These are phyloP conservation scores for Cryptotis parvus DNA, from an alignment of 2,113 vertebrate species.

Conservation along the genomic window DNA sequence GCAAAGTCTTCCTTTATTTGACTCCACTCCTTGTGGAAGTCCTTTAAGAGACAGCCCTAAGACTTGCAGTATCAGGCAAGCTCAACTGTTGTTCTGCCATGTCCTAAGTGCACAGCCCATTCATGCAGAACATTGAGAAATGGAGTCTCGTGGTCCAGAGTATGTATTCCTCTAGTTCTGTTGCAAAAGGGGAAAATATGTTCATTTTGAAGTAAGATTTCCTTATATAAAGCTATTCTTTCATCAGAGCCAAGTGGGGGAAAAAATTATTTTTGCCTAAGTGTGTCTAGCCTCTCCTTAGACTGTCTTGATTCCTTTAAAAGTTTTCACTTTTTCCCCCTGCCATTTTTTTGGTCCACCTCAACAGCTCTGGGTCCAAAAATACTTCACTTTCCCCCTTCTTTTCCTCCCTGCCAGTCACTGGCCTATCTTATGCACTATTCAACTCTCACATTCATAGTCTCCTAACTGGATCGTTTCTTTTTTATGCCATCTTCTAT, in stretches of 20 bases:
- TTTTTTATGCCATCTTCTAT: not conserved
- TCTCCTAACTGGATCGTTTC: not conserved
- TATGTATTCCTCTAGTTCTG: not conserved
- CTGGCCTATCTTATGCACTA: not conserved
- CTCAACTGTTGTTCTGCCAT: not conserved
- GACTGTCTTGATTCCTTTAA: too few species aligned
- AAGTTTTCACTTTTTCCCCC: too few species aligned
- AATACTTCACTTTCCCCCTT: not conserved
- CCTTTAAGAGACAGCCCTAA: constrained; percentile 5
- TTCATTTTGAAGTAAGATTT: not conserved
- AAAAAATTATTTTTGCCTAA: too few species aligned
- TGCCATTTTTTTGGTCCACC: too few species aligned
- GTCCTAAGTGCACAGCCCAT: not conserved
- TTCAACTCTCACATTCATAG: not conserved
- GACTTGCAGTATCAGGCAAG: not conserved
- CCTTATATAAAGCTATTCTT: not conserved
- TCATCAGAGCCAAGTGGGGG: not conserved
- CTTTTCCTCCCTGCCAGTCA: not conserved
- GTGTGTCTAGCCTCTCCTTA: too few species aligned
- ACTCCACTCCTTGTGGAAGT: constrained; percentile 31
- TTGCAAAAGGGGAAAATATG: not conserved
- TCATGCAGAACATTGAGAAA: not conserved
- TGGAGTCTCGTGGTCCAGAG: not conserved
- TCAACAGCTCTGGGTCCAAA: not conserved
- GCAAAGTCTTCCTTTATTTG: constrained; percentile 61